Evolutionary conservation across 53 echinoderm and acorn worm genomes (phyloP), one percentile per base, ranked within the genome.

Genomic region (Holothuria scabra): DNA sequence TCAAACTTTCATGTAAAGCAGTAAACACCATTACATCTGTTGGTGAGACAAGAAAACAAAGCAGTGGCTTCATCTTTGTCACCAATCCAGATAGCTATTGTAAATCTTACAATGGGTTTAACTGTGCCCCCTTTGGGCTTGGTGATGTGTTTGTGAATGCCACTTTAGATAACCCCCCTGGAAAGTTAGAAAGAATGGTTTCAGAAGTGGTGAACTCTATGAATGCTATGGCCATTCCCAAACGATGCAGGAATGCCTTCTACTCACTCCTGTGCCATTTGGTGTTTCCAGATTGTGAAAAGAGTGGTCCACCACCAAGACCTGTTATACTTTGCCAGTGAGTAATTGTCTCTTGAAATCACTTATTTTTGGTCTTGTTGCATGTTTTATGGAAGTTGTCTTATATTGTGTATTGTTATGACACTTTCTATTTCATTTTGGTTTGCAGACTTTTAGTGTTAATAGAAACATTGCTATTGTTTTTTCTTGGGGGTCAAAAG

Each of bases 271-370:
- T 93, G 6, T 93, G 94, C 49, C 94, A 91, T 34, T 84, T 64
- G 28, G 91, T 83, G 55, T 86, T 84, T 37, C 94, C 94, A 19
- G 91, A 87, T 28, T 93, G 94, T 34, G 72, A 86, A 19, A 49
- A 65, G 23, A 61, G 75, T 8, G 76, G 60, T 10, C 89, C 86
- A 9, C 59, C 70, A 24, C 85, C 78, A 6, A 63, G 60, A 44
- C 86, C 88, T 30, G 85, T 83, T 33, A 86, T 79, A 21, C 66
- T 93, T 8, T 90, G 91, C 86, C 84, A 79, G 94, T 93, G 76
- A 67, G 85, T 74, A 29, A 60, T 4, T 60, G 30, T 64, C 5
- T 12, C 57, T 78, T 78, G 8, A 37, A 3, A 21, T 3, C 12
- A 35, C 6, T 4, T 35, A 35, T 35, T 35, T 35, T 35, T 35